A percentile compares a stretch with the other conserved stretches of the same genome.
phyloP scores from a whole-genome alignment of 1,140 invertebrate species.

The Eciton burchellii region DNA sequence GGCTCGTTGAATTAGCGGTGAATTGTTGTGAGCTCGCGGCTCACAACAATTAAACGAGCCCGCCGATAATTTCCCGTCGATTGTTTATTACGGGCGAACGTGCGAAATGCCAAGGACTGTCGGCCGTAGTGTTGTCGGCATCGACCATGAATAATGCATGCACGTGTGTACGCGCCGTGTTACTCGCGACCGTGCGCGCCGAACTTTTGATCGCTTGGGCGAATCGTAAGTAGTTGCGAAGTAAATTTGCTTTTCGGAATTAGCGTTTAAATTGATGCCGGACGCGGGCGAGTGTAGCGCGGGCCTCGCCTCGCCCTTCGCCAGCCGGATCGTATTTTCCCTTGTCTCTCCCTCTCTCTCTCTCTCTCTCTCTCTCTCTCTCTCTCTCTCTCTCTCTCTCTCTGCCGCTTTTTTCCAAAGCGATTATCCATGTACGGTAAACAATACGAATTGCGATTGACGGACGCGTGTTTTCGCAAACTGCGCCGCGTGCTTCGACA shows the following conservation, averaged over 20 bases:
- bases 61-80: too few relatives aligned
- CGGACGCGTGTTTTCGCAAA: too few relatives aligned
- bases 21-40: too few relatives aligned
- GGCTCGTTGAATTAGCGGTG: too few relatives aligned
- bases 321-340: constrained; percentile 11
- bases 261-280: constrained; percentile 32
- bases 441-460: constrained; percentile 30
- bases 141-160: constrained; percentile 25
- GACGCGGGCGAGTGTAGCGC: neutral
- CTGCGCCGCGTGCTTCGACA: too few relatives aligned
- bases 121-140: neutral
- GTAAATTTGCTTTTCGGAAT: constrained; percentile 30
- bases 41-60: too few relatives aligned
- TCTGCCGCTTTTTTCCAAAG: neutral
- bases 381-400: too few relatives aligned
- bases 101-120: neutral
- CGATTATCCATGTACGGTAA: constrained; percentile 20
- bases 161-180: neutral
- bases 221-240: constrained; percentile 35
- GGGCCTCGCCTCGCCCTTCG: constrained; percentile 6
- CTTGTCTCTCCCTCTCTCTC: too few relatives aligned
- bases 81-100: too few relatives aligned
- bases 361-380: too few relatives aligned
- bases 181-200: neutral
- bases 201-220: constrained; percentile 25